Percentiles rank a stretch among this genome's conserved stretches.
phyloP scores from a whole-genome alignment of 2,113 vertebrate genomes.

The Salvator merianae region DNA sequence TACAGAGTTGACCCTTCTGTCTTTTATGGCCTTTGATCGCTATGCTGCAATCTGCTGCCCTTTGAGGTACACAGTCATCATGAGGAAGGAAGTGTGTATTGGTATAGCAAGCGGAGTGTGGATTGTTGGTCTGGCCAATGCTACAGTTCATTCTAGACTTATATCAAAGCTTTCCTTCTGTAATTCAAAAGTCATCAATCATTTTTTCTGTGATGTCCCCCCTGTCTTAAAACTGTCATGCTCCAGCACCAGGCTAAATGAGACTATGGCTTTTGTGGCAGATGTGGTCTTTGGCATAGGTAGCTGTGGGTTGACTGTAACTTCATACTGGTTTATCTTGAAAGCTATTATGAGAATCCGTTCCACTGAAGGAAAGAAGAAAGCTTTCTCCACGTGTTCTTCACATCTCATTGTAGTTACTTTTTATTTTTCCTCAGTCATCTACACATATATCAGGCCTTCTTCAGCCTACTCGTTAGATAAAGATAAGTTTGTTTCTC shows the following conservation, averaged over 20 bases:
- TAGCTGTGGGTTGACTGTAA: not conserved
- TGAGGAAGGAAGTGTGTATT: not conserved
- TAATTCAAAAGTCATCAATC: not conserved
- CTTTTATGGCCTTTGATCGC: not conserved
- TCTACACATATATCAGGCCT: not conserved
- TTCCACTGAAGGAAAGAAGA: not conserved
- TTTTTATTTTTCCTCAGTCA: not conserved
- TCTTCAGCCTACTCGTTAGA: not conserved
- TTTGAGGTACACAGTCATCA: not conserved
- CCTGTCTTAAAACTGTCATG: slow-evolving; percentile 46
- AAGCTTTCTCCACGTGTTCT: not conserved
- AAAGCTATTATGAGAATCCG: not conserved
- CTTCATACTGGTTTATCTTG: not conserved
- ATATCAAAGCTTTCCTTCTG: slow-evolving; percentile 14
- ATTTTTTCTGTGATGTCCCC: not conserved
- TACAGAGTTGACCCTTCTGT: not conserved
- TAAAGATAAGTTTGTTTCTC: not conserved
- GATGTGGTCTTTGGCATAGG: not conserved
- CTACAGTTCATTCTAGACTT: not conserved
- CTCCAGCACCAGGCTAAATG: slow-evolving; percentile 13
- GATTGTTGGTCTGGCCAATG: not conserved
- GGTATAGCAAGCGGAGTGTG: not conserved
- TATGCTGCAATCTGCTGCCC: not conserved
- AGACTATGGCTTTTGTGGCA: not conserved
- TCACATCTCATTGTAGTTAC: not conserved